Evolutionary conservation across 1,140 invertebrate genomes (phyloP).

Genomic region (Leptopilina boulardi): DNA sequence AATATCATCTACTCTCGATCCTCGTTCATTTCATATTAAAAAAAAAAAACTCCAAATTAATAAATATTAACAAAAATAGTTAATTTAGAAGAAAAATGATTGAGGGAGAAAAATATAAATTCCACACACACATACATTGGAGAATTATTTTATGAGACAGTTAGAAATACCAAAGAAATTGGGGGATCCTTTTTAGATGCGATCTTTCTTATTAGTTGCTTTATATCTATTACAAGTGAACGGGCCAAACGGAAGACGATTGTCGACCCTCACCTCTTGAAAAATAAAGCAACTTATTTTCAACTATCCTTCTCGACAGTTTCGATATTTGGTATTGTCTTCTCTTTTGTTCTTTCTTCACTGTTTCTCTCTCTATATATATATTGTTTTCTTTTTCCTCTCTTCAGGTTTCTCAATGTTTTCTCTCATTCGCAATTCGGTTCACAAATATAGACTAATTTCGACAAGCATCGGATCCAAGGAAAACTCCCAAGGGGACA

Average conservation of each 20-base stretch:
- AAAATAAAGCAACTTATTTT: slow-evolving; percentile 34
- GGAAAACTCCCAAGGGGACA: slow-evolving; percentile 65
- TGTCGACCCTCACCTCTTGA: slow-evolving; percentile 6
- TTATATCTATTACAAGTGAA: slow-evolving; percentile 14
- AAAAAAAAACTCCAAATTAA: no score
- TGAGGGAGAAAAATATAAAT: no score
- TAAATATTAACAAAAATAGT: no score
- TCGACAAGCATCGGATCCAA: slow-evolving; percentile 61
- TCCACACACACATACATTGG: not conserved
- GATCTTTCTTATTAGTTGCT: slow-evolving; percentile 10
- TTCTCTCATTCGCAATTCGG: slow-evolving; percentile 38
- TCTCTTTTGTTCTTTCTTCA: not conserved
- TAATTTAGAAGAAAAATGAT: no score
- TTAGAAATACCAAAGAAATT: not conserved
- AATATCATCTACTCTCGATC: not conserved
- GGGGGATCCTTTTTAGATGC: not conserved
- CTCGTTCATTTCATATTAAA: not conserved
- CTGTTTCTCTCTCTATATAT: not conserved
- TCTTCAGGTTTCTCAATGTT: no score
- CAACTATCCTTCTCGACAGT: slow-evolving; percentile 1
- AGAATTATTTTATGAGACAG: slow-evolving; percentile 2
- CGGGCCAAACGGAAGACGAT: slow-evolving; percentile 7
- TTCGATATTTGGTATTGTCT: not conserved
- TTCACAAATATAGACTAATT: slow-evolving; percentile 71
- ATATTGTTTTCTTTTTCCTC: not conserved